Base-by-base conservation (phyloP, 2,888 invertebrate genomes). In the Drosophila sordidapex region DNA sequence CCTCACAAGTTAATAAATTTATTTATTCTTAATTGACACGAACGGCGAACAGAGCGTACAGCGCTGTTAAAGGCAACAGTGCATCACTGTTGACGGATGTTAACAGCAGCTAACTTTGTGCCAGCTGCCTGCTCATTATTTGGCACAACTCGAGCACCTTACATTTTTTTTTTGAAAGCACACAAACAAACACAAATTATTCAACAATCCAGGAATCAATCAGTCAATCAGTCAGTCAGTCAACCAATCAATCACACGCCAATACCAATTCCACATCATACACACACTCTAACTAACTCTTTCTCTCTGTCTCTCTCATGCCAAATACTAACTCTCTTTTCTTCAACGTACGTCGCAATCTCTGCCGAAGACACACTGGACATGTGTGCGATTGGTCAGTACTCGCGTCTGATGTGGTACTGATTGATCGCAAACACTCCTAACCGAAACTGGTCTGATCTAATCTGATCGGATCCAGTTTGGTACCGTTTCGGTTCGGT, bases 301-400 rank as follows among this genome's bases (percentile, higher is more conserved):
- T 65, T 70, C 82, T 77, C 67, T 68, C 57, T 78, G 64, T 76
- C 73, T 81, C 56, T 83, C 56, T 83, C 79, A 78, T 49, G 67
- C 53, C 70, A 75, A 68, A 75, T 63, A 79, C 72, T 76, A 79
- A 75, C 75, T 75, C 58, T 80, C 53, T 79, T 68, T 74, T 76
- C 74, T 70, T 52, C 74, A 80, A 74, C 74, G 73, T 79, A 51
- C 76, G 64, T 80, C 80, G 68, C 74, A 57, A 51, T 49, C 74
- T 63, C 77, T 69, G 74, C 70, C 77, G 76, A 72, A 70, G 72
- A 64, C 27, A 63, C 61, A 65, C 74, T 70, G 77, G 74, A 74
- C 59, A 51, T 63, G 72, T 60, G 73, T 60, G 56, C 46, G 76
- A 68, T 79, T 58, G 73, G 79, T 79, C 72, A 76, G 72, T 72